Evolutionary conservation across 2,113 vertebrate species (phyloP).

Genomic region (Ivindomyrus marchei): DNA sequence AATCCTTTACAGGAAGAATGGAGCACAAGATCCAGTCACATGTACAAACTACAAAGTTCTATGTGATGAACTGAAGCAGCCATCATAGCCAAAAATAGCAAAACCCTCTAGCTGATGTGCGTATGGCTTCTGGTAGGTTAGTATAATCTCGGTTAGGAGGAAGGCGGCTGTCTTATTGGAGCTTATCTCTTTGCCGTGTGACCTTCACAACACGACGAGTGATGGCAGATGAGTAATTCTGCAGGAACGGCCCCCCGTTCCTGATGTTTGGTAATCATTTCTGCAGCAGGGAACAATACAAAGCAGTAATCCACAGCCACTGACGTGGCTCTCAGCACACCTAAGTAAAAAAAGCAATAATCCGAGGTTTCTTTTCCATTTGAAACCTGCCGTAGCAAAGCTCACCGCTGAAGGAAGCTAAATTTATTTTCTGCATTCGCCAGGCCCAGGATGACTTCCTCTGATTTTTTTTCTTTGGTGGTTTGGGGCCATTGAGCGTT

Average conservation of each 20-base stretch:
- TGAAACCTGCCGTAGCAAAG: neutral
- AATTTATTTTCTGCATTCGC: neutral
- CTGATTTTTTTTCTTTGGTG: neutral
- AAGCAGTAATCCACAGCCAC: neutral
- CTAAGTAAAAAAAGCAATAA: neutral
- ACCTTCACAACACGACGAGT: neutral
- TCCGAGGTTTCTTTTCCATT: neutral
- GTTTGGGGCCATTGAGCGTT: neutral
- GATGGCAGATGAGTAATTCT: neutral
- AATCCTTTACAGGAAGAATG: neutral
- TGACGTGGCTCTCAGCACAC: neutral
- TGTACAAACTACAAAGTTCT: neutral
- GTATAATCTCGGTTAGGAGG: neutral
- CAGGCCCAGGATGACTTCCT: neutral
- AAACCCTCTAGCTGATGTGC: neutral
- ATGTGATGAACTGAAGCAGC: neutral
- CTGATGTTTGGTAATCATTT: conserved; percentile 10
- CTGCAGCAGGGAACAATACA: conserved; percentile 7
- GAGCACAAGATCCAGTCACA: neutral
- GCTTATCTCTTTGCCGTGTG: neutral
- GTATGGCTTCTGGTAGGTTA: neutral
- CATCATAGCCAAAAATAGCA: neutral
- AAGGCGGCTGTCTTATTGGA: neutral
- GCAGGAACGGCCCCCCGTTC: neutral
- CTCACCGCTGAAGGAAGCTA: conserved; percentile 1